Conservation (phyloP, 2,797 vertebrate genomes). For the Myotis myotis region DNA sequence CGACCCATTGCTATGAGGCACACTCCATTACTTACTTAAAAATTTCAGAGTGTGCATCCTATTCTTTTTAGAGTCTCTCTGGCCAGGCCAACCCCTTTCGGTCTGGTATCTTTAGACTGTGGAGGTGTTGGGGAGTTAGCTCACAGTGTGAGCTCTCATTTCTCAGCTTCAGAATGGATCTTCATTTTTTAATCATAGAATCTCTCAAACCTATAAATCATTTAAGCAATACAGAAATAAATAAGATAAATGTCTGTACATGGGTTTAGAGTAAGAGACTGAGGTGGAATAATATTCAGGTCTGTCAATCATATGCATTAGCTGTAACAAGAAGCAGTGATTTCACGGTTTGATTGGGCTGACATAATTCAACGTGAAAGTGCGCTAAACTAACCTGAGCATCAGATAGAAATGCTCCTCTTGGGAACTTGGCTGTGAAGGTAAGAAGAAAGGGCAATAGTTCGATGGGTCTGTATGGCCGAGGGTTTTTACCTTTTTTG, state of each 20-base stretch:
- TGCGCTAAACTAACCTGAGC: background rate
- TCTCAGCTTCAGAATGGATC: background rate
- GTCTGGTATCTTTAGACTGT: background rate
- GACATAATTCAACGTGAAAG: background rate
- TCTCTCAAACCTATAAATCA: background rate
- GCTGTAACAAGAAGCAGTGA: background rate
- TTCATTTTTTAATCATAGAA: conserved; percentile 37
- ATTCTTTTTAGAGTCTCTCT: conserved; percentile 13
- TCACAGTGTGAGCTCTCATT: background rate
- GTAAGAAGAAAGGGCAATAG: background rate
- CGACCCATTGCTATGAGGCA: no score
- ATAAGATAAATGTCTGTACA: background rate
- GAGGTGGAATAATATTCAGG: background rate
- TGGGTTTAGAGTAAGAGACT: background rate
- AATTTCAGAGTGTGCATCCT: background rate
- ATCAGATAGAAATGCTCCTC: background rate
- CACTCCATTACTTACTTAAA: background rate
- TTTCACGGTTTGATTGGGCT: background rate
- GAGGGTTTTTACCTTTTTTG: background rate
- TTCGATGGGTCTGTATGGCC: background rate
- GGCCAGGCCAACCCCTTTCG: background rate
- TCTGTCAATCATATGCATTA: background rate
- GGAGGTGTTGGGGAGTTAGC: background rate
- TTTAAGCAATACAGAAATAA: conserved; percentile 13
- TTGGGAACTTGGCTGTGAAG: background rate